Conservation (phyloP, 2,797 vertebrate species). For the Danio choprae region DNA sequence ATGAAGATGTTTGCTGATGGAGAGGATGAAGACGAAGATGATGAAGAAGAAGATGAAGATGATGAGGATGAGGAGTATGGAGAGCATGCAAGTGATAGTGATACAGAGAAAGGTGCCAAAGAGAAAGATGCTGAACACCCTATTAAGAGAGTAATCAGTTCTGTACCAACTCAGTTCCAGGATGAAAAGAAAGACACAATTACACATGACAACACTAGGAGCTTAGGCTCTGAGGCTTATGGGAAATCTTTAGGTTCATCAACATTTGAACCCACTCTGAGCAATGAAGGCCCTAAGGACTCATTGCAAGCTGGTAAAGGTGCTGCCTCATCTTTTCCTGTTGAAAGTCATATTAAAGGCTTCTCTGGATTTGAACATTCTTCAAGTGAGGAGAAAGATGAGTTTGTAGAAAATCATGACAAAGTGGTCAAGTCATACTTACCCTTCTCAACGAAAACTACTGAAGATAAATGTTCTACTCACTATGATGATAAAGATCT, state of each 20-base stretch:
- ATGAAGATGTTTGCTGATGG: conserved; percentile 79
- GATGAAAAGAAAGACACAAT: conserved; percentile 51
- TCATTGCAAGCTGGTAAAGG: conserved; percentile 50
- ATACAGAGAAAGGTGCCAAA: conserved; percentile 90
- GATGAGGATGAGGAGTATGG: conserved; percentile 74
- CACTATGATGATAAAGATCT: conserved; percentile 67
- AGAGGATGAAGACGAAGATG: conserved; percentile 78
- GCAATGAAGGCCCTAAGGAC: conserved; percentile 59
- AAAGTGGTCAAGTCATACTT: conserved; percentile 63
- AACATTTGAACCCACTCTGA: conserved; percentile 50
- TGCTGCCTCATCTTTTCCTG: conserved; percentile 51
- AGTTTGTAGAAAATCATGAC: conserved; percentile 55
- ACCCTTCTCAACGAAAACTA: conserved; percentile 64
- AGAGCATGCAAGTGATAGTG: conserved; percentile 81
- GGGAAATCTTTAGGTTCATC: conserved; percentile 62
- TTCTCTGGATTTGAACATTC: conserved; percentile 73
- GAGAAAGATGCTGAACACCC: conserved; percentile 84
- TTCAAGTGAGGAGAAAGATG: conserved; percentile 68
- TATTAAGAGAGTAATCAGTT: conserved; percentile 62
- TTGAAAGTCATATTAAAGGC: conserved; percentile 64
- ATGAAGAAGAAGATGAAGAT: conserved; percentile 72
- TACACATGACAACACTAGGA: conserved; percentile 47
- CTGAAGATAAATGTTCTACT: conserved; percentile 66
- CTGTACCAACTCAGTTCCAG: conserved; percentile 67
- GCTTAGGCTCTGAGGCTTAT: conserved; percentile 70